phyloP scores from a whole-genome alignment of 2,797 vertebrate species.

The Enteromius afrohamiltoni region DNA sequence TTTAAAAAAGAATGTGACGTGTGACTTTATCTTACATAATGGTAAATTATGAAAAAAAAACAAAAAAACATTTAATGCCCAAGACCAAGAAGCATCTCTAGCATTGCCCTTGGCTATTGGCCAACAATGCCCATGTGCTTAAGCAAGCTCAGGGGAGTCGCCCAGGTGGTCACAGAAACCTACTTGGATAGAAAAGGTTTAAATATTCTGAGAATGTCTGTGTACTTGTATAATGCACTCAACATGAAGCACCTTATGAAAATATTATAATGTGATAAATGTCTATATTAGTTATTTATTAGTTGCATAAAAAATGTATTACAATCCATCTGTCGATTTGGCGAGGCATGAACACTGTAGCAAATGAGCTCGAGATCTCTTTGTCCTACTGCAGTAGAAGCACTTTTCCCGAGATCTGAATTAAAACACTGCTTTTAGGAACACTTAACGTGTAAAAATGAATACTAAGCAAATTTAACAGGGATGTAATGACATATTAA shows the following conservation, averaged over 20 bases:
- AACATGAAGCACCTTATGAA: not conserved
- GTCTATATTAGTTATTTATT: constrained; percentile 28
- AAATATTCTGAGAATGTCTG: not conserved
- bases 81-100: not conserved
- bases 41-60: not conserved
- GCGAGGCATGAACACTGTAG: not conserved
- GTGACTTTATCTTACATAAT: not conserved
- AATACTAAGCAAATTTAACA: not conserved
- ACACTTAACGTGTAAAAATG: not conserved
- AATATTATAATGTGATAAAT: constrained; percentile 15
- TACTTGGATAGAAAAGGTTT: not conserved
- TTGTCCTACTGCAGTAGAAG: not conserved
- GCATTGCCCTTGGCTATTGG: not conserved
- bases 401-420: not conserved
- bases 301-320: not conserved
- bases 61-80: not conserved
- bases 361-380: not conserved
- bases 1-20: not conserved
- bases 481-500: not conserved
- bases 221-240: not conserved
- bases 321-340: constrained; percentile 10
- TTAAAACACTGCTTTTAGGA: not conserved
- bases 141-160: not conserved
- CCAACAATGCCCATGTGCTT: no score
- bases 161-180: not conserved